phyloP scores from a whole-genome alignment of 2,888 invertebrate species.

The Eilema caniola region DNA sequence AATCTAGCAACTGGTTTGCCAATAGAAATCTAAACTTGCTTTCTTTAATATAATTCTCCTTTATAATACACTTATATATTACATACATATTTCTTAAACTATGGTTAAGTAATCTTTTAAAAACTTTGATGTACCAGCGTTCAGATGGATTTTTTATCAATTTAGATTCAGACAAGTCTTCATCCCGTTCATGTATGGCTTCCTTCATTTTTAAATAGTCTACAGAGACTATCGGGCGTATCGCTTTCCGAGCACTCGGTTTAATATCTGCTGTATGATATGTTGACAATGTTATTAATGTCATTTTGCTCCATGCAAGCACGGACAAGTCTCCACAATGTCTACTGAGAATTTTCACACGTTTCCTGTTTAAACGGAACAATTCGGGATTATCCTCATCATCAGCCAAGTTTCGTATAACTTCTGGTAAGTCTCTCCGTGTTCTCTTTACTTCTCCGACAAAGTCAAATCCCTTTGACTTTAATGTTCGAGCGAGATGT shows the following conservation, averaged over 20 bases:
- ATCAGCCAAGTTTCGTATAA: neutral
- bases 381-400: neutral
- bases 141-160: neutral
- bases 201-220: constrained; percentile 5
- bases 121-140: constrained; percentile 13
- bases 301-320: constrained; percentile 9
- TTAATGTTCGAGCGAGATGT: neutral
- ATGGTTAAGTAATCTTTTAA: too few species aligned
- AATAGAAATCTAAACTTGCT: constrained; percentile 6
- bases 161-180: neutral
- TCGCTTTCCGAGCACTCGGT: neutral
- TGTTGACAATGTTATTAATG: constrained; percentile 6
- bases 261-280: constrained; percentile 7
- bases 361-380: neutral
- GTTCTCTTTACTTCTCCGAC: constrained; percentile 2
- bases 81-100: constrained; percentile 19
- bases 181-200: neutral
- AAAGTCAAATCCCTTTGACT: constrained; percentile 13
- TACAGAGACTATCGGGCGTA: neutral
- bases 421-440: constrained; percentile 1
- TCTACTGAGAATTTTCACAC: neutral
- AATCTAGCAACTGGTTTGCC: constrained; percentile 13
- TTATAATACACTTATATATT: constrained; percentile 11
- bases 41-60: neutral
- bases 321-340: constrained; percentile 14